Percentiles rank a stretch among this genome's conserved stretches.
phyloP scores from a whole-genome alignment of 2,797 vertebrate genomes.

The Falco concolor region DNA sequence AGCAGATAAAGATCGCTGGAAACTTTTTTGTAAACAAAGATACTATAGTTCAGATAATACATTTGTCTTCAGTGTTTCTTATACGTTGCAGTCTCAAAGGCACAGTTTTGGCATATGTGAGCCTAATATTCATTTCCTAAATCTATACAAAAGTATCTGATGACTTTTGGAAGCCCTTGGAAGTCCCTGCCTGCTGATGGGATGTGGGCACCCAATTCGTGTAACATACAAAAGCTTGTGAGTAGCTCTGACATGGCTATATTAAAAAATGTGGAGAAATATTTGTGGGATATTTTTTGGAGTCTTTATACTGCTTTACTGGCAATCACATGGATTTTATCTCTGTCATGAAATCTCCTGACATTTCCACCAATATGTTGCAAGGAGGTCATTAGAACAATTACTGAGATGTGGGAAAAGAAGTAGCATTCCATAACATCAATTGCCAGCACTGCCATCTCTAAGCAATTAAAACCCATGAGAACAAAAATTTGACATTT shows the following conservation, averaged over 20 bases:
- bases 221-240: neutral
- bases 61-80: neutral
- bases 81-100: neutral
- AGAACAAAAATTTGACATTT: neutral
- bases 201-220: neutral
- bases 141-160: neutral
- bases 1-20: neutral
- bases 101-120: neutral
- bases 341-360: conserved; percentile 64
- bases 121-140: neutral
- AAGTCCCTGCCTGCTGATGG: neutral
- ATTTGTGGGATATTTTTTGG: conserved; percentile 56
- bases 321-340: conserved; percentile 54
- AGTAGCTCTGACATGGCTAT: neutral
- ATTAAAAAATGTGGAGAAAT: conserved; percentile 56
- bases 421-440: conserved; percentile 45
- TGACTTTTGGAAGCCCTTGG: neutral
- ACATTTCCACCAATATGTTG: conserved; percentile 55
- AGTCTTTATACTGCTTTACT: conserved; percentile 44
- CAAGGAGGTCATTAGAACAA: conserved; percentile 60
- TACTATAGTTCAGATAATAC: neutral
- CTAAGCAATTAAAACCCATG: conserved; percentile 29
- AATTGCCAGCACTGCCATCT: conserved; percentile 17
- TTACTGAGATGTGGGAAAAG: conserved; percentile 57
- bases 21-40: neutral